Evolutionary conservation across 2,797 vertebrate genomes (phyloP).

Genomic region (Thamnophis elegans): DNA sequence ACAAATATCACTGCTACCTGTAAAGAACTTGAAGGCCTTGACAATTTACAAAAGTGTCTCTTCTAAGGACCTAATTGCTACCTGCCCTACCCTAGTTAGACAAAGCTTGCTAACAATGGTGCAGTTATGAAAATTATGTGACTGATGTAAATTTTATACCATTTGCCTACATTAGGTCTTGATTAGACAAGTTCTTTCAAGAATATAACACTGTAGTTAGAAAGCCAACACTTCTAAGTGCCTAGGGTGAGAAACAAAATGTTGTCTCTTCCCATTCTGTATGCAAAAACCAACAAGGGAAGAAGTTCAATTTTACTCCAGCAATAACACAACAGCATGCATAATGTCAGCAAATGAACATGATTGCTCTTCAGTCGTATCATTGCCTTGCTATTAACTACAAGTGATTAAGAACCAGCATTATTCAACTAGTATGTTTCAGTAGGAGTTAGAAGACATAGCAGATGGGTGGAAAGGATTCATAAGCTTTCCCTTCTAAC

Average conservation of each 20-base stretch:
- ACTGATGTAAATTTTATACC: not conserved
- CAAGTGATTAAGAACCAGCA: not conserved
- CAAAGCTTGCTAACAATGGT: not conserved
- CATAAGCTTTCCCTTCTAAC: not conserved
- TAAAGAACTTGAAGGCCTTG: slow-evolving; percentile 41
- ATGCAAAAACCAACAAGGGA: not conserved
- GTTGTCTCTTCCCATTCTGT: not conserved
- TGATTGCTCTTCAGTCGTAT: not conserved
- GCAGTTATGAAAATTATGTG: slow-evolving; percentile 4
- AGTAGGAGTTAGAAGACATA: not conserved
- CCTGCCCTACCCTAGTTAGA: not conserved
- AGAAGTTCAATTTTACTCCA: not conserved
- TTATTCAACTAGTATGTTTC: not conserved
- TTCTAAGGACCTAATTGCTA: not conserved
- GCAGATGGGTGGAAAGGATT: not conserved
- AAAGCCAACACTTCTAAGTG: not conserved
- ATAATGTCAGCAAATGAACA: not conserved
- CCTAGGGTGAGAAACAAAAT: not conserved
- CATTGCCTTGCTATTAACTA: not conserved
- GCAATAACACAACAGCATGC: not conserved
- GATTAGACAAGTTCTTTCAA: not conserved
- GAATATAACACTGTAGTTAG: not conserved
- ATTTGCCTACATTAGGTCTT: not conserved
- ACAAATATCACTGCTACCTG: slow-evolving; percentile 55
- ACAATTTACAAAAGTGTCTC: slow-evolving; percentile 6